Evolutionary conservation across 2,888 invertebrate species (phyloP).

Genomic region (Cacoxenus indagator): DNA sequence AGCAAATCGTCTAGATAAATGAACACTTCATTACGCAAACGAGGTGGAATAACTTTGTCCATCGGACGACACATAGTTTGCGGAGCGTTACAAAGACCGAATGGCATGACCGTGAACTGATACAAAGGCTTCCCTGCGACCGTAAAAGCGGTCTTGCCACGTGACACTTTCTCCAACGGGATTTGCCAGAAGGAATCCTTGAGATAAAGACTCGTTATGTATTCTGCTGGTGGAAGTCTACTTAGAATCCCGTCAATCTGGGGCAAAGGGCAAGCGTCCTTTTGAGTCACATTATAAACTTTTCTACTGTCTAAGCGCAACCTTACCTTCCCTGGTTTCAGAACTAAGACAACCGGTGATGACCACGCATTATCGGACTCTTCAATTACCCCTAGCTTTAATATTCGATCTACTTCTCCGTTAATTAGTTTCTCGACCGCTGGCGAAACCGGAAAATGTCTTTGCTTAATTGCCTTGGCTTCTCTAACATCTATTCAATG

Average conservation of each 20-base stretch:
- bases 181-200: conserved; percentile 30
- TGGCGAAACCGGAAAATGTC: neutral
- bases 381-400: neutral
- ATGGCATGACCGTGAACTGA: conserved; percentile 34
- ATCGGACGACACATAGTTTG: conserved; percentile 29
- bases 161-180: conserved; percentile 3
- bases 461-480: neutral
- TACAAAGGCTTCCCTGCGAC: conserved; percentile 36
- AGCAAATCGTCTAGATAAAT: conserved; percentile 27
- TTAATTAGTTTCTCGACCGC: neutral
- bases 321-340: conserved; percentile 9
- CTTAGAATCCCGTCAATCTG: conserved; percentile 39
- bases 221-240: conserved; percentile 21
- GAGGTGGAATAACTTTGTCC: conserved; percentile 23
- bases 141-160: conserved; percentile 43
- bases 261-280: conserved; percentile 34
- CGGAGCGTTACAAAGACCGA: conserved; percentile 34
- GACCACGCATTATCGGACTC: neutral
- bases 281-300: conserved; percentile 46
- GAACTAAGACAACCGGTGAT: neutral
- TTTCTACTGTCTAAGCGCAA: conserved; percentile 51
- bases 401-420: neutral
- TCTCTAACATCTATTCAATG: neutral
- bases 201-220: conserved; percentile 39
- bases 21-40: conserved; percentile 19